phyloP scores from a whole-genome alignment of 2,888 invertebrate genomes.

The Nomada hirtipes region DNA sequence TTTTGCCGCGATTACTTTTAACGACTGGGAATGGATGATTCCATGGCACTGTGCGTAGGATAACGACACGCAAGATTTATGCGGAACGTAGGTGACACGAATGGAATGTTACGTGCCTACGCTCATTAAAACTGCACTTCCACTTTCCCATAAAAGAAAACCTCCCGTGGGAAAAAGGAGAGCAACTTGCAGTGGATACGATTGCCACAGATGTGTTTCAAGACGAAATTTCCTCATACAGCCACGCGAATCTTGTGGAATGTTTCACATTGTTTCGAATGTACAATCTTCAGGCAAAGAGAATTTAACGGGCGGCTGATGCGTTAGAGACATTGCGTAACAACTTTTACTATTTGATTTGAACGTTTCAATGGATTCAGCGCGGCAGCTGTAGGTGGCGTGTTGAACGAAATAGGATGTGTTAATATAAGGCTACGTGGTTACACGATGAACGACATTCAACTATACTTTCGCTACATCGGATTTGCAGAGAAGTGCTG shows the following conservation, averaged over 20 bases:
- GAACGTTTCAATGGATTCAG: neutral
- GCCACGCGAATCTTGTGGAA: neutral
- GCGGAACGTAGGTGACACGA: constrained; percentile 57
- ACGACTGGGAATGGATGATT: constrained; percentile 48
- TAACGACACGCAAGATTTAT: constrained; percentile 56
- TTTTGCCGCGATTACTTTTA: constrained; percentile 46
- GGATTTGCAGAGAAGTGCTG: no score
- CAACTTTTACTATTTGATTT: neutral
- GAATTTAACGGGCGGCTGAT: neutral
- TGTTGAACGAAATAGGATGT: neutral
- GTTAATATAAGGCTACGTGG: neutral
- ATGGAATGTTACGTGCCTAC: constrained; percentile 62
- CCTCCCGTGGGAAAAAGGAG: constrained; percentile 41
- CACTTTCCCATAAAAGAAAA: constrained; percentile 56
- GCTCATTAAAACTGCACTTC: constrained; percentile 59
- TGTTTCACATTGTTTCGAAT: constrained; percentile 3
- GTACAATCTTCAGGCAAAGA: neutral
- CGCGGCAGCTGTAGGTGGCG: neutral
- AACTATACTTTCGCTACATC: no score
- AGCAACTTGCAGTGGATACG: constrained; percentile 21
- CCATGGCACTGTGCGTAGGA: constrained; percentile 54
- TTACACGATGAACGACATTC: no score
- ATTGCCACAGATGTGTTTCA: constrained; percentile 11
- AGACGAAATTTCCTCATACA: neutral
- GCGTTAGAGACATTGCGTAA: no score